Evolutionary conservation across 2,888 invertebrate species (phyloP).

Genomic region (Drosophila hamatofila): DNA sequence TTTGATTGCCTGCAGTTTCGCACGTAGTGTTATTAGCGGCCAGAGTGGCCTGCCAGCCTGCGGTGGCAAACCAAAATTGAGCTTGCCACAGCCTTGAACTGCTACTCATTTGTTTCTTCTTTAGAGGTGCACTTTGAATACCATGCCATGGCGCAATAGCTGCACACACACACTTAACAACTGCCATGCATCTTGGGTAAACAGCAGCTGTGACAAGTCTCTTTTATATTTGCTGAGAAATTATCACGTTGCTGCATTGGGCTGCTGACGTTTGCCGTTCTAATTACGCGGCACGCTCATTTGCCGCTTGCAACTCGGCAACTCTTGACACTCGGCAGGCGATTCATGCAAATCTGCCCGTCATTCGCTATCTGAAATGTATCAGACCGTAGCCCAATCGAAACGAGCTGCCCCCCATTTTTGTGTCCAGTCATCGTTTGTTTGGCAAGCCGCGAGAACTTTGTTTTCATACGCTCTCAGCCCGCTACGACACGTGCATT

Average conservation of each 20-base stretch:
- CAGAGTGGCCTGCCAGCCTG: background rate
- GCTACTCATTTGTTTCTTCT: background rate
- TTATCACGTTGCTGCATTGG: slow-evolving; percentile 9
- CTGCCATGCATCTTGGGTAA: slow-evolving; percentile 38
- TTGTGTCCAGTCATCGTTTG: slow-evolving; percentile 69
- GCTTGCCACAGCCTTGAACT: slow-evolving; percentile 10
- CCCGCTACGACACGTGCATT: slow-evolving; percentile 5
- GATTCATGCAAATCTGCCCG: slow-evolving; percentile 34
- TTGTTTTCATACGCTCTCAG: slow-evolving; percentile 10
- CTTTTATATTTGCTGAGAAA: slow-evolving; percentile 40
- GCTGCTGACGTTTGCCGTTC: slow-evolving; percentile 23
- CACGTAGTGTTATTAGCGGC: slow-evolving; percentile 4
- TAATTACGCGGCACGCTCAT: slow-evolving; percentile 48
- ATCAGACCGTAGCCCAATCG: slow-evolving; percentile 18
- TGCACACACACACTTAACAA: slow-evolving; percentile 43
- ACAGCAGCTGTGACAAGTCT: slow-evolving; percentile 28
- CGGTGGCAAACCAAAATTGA: background rate
- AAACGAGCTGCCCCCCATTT: slow-evolving; percentile 30
- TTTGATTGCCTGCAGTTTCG: slow-evolving; percentile 2
- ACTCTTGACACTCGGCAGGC: slow-evolving; percentile 19
- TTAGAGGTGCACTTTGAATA: slow-evolving; percentile 29
- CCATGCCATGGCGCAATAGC: slow-evolving; percentile 28
- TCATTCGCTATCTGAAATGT: slow-evolving; percentile 27
- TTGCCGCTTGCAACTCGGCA: slow-evolving; percentile 3
- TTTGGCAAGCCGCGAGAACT: slow-evolving; percentile 39